Evolutionary conservation across 1,140 invertebrate species (phyloP).

Genomic region (Vanessa tameamea): DNA sequence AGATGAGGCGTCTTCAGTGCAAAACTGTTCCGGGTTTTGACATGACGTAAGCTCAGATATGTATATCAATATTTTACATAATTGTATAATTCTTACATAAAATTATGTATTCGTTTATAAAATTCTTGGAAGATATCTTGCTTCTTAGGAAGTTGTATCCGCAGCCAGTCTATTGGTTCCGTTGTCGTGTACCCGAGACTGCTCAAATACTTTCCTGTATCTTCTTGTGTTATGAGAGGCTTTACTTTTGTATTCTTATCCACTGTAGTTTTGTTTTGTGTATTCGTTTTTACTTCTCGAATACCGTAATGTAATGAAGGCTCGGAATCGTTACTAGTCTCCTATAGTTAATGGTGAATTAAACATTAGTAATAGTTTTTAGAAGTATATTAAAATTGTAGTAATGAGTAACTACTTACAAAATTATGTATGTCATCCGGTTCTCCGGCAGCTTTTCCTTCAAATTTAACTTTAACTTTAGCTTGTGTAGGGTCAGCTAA

Average conservation of each 20-base stretch:
- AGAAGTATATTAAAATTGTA: background rate
- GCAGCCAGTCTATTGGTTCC: conserved; percentile 81
- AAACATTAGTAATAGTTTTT: background rate
- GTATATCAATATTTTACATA: too few relatives aligned
- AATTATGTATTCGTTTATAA: conserved; percentile 81
- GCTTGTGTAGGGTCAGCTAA: conserved; percentile 84
- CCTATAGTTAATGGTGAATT: conserved; percentile 22
- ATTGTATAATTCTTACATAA: conserved; percentile 69
- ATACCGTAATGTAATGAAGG: conserved; percentile 45
- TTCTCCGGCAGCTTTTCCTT: conserved; percentile 66
- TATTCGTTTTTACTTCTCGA: conserved; percentile 41
- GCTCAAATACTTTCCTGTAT: conserved; percentile 51
- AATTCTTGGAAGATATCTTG: conserved; percentile 82
- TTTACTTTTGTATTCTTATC: conserved; percentile 44
- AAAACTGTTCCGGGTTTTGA: too few relatives aligned
- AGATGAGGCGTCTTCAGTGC: too few relatives aligned
- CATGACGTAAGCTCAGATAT: too few relatives aligned
- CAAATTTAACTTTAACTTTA: conserved; percentile 83
- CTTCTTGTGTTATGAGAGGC: conserved; percentile 35
- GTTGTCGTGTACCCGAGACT: conserved; percentile 59
- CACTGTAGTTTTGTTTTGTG: conserved; percentile 36
- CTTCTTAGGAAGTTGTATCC: conserved; percentile 81
- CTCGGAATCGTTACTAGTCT: conserved; percentile 47
- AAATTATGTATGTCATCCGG: conserved; percentile 42
- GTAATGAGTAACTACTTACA: conserved; percentile 19